phyloP scores from a whole-genome alignment of 2,888 invertebrate species.

The Pocota personata region DNA sequence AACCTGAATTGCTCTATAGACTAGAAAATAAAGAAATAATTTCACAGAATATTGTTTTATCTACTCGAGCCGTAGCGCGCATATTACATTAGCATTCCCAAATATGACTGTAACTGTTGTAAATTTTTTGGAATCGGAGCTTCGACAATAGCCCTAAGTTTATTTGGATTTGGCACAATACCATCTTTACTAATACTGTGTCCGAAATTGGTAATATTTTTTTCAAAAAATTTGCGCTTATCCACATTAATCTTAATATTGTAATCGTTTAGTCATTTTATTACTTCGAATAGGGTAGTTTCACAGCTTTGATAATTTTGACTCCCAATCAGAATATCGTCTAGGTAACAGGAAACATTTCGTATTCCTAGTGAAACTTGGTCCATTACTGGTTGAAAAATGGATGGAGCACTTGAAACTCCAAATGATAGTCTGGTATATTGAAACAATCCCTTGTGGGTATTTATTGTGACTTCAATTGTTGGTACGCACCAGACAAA shows the following conservation, averaged over 20 bases:
- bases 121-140: constrained; percentile 18
- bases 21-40: too few relatives aligned
- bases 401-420: constrained; percentile 39
- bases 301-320: too few relatives aligned
- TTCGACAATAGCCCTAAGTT: constrained; percentile 12
- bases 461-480: constrained; percentile 74
- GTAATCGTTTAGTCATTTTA: too few relatives aligned
- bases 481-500: too few relatives aligned
- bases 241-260: too few relatives aligned
- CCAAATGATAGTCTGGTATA: constrained; percentile 60
- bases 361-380: background rate
- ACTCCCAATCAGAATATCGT: too few relatives aligned
- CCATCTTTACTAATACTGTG: constrained; percentile 17
- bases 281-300: too few relatives aligned
- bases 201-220: constrained; percentile 11
- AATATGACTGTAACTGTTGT: constrained; percentile 14
- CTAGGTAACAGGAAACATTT: too few relatives aligned
- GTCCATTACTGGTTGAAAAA: constrained; percentile 35
- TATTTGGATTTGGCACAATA: constrained; percentile 22
- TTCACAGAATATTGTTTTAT: too few relatives aligned
- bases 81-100: constrained; percentile 29
- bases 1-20: too few relatives aligned
- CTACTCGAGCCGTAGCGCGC: too few relatives aligned
- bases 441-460: constrained; percentile 64
- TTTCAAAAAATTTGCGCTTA: constrained; percentile 37